Evolutionary conservation across 2,113 vertebrate genomes (phyloP), one percentile per base, ranked within the genome.

Genomic region (Columba janthina): DNA sequence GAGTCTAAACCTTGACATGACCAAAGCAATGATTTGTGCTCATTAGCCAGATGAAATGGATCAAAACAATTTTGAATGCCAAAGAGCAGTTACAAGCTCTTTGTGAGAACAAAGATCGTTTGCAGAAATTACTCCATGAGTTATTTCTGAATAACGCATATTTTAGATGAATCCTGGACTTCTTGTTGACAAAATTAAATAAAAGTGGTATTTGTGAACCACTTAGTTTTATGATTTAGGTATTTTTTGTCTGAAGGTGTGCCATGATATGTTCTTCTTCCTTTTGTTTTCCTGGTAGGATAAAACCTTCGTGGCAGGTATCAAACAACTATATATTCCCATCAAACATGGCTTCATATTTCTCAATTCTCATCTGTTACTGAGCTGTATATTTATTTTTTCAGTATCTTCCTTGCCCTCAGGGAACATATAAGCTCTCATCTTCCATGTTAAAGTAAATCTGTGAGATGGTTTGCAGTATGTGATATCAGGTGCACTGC

Each of bases 401-500:
- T 34, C 54, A 26, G 5, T 53, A 31, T 28, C 20, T 70, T 80
- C 22, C 31, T 82, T 83, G 11, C 42, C 17, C 6, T 73, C 21
- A 44, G 50, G 22, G 11, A 17, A 76, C 38, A 6, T 8, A 25
- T 19, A 54, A 85, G 10, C 17, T 38, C 29, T 48, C 15, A 24
- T 15, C 15, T 71, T n/a, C 26, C 6, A 44, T 57, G 72, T 72
- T 72, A 31, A 25, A 44, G 6, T 36, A 62, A 22, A 25, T 69
- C 28, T 40, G 4, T 36, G 17, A 77, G 67, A 51, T 9, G 4
- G 11, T 56, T 62, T 85, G 54, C 51, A 50, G 53, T 29, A 38
- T 1, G 0, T 66, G 26, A 12, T 34, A 48, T 48, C 14, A 18
- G 40, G 26, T 51, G 10, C 0, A 1, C 24, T 54, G 36, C 51